Evolutionary conservation across 1,140 invertebrate genomes (phyloP), one percentile per base, ranked within the genome.

Genomic region (Notospermus geniculatus): DNA sequence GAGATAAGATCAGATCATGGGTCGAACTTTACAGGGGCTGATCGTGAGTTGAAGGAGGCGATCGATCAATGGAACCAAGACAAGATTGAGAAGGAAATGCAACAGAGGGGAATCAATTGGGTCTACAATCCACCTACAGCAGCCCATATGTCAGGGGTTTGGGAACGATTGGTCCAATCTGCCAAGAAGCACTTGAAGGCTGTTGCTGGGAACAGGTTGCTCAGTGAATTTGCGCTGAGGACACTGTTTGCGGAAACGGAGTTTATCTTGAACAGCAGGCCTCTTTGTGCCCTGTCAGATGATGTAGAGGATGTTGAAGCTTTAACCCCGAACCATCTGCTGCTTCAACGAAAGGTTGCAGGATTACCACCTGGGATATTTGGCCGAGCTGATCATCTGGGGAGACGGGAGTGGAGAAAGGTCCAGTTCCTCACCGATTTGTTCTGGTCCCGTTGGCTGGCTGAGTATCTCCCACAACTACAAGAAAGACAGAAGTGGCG

Each of bases 401-500:
- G 56, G 27, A 50, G 22, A 2, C 13, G 46, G 15, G 52, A 65
- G 32, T 62, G 59, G 62, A 64, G 57, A 36, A 23, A 29, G 28
- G 64, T 69, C 19, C 63, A 65, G 29, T 25, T 23, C 9, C 43
- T 68, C 13, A 41, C 66, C 1, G 60, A 68, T 23, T 19, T 27
- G 32, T 67, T 68, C 52, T 68, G 66, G 66, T 19, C 15, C 25
- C 32, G 46, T 27, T 68, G 66, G 66, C 54, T 54, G 9, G 45
- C 19, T 23, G 45, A 63, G 22, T 65, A 60, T 46, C 23, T 68
- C 1, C n/a, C 32, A 7, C 17, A 22, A 43, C 36, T 28, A 59
- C 59, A 59, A 1, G 30, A 19, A 32, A 39, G 15, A 17, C 2
- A 17, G 27, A 43, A 32, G 11, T 28, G 4, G 55, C 17, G 28